Evolutionary conservation across 2,797 vertebrate genomes (phyloP).

Genomic region (Eulemur coronatus): DNA sequence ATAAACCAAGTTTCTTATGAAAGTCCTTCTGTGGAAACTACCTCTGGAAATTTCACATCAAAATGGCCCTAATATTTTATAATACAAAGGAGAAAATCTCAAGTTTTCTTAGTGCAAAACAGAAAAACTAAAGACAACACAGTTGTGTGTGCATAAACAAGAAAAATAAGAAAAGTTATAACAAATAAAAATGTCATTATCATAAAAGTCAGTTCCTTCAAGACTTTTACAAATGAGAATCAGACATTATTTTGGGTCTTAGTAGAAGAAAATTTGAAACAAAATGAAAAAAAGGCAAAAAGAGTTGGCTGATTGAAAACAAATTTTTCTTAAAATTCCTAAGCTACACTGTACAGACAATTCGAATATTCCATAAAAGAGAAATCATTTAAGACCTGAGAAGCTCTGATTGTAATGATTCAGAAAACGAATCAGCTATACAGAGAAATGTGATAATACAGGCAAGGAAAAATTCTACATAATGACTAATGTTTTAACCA

Average conservation of each 20-base stretch:
- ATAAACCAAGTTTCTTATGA: constrained; percentile 30
- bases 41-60: constrained; percentile 31
- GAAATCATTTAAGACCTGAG: not conserved
- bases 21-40: constrained; percentile 12
- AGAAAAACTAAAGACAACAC: not conserved
- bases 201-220: constrained; percentile 19
- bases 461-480: not conserved
- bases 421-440: not conserved
- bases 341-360: not conserved
- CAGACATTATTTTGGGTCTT: constrained; percentile 9
- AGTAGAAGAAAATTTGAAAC: constrained; percentile 30
- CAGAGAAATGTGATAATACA: not conserved
- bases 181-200: not conserved
- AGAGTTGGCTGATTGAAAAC: not conserved
- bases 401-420: not conserved
- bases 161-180: constrained; percentile 5
- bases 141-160: not conserved
- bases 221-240: constrained; percentile 34
- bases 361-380: constrained; percentile 7
- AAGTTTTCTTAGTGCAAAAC: not conserved
- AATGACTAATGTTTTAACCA: constrained; percentile 20
- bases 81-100: not conserved
- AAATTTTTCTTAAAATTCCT: constrained; percentile 40
- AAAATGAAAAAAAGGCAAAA: constrained; percentile 11
- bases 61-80: constrained; percentile 41